Percentiles rank a stretch among this genome's conserved stretches.
phyloP scores from a whole-genome alignment of 2,888 invertebrate genomes.

The Parnassius orleans region DNA sequence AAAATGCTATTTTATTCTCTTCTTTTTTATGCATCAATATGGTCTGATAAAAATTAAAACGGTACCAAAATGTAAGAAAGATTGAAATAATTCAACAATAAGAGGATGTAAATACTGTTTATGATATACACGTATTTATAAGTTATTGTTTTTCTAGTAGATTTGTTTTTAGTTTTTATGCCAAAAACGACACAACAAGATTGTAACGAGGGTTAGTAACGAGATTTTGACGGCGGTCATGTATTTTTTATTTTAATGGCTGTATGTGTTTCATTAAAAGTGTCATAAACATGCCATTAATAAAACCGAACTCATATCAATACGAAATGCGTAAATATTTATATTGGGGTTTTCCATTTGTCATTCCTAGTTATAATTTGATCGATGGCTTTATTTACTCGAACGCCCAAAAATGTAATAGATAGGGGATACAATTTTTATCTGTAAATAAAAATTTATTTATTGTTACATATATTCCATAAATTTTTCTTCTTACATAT shows the following conservation, averaged over 20 bases:
- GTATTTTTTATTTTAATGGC: constrained; percentile 30
- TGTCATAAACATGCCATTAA: constrained; percentile 11
- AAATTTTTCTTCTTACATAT: constrained; percentile 74
- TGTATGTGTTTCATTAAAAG: constrained; percentile 8
- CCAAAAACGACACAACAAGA: constrained; percentile 41
- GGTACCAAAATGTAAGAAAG: constrained; percentile 57
- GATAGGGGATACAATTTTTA: constrained; percentile 75
- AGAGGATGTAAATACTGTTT: constrained; percentile 72
- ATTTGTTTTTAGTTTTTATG: constrained; percentile 39
- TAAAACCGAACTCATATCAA: constrained; percentile 29
- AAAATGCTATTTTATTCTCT: constrained; percentile 18
- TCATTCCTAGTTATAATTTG: constrained; percentile 42
- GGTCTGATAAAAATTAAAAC: constrained; percentile 34
- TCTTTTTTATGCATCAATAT: constrained; percentile 29
- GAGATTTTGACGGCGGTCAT: constrained; percentile 34
- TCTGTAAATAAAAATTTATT: constrained; percentile 81
- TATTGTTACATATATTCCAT: constrained; percentile 77
- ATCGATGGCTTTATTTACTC: constrained; percentile 47
- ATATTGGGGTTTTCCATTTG: constrained; percentile 31
- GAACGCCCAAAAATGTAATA: constrained; percentile 62
- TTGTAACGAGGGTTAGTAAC: constrained; percentile 36
- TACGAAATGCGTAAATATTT: constrained; percentile 21
- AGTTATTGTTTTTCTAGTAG: constrained; percentile 62
- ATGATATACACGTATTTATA: constrained; percentile 63
- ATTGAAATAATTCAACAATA: constrained; percentile 54